Evolutionary conservation across 2,113 vertebrate species (phyloP).

Genomic region (Chauna torquata): DNA sequence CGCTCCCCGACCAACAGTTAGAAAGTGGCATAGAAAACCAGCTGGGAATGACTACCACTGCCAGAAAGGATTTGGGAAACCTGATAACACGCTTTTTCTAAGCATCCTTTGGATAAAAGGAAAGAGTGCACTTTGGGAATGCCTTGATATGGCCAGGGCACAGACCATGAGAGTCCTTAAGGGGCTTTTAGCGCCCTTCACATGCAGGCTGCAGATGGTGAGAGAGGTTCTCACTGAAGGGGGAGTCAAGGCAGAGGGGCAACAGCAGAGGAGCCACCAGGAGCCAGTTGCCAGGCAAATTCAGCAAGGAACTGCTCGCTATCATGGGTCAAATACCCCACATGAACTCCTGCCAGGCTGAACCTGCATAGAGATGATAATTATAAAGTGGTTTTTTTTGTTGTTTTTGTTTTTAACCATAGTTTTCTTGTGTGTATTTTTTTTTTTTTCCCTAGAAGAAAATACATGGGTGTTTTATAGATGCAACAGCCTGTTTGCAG

Average conservation of each 20-base stretch:
- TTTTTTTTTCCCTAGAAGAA: background rate
- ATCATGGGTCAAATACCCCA: background rate
- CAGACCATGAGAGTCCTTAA: background rate
- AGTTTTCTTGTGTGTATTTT: background rate
- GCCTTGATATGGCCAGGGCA: rapidly evolving
- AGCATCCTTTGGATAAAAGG: background rate
- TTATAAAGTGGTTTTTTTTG: background rate
- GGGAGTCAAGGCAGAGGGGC: too few species aligned
- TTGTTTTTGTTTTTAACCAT: too few species aligned
- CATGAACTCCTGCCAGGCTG: background rate
- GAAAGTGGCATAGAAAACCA: rapidly evolving
- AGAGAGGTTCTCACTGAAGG: too few species aligned
- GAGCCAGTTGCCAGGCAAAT: background rate
- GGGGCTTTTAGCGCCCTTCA: background rate
- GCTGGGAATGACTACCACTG: background rate
- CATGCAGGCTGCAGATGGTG: background rate
- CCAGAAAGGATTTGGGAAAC: background rate
- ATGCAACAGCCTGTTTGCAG: background rate
- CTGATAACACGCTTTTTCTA: rapidly evolving
- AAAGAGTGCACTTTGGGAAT: background rate
- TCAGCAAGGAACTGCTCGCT: background rate
- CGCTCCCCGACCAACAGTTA: background rate
- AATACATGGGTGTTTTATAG: background rate
- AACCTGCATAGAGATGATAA: background rate
- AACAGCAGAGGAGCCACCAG: background rate